Percentiles rank a stretch among this genome's conserved stretches.
Conservation (phyloP, 2,888 invertebrate species). For the Panopea generosa region DNA sequence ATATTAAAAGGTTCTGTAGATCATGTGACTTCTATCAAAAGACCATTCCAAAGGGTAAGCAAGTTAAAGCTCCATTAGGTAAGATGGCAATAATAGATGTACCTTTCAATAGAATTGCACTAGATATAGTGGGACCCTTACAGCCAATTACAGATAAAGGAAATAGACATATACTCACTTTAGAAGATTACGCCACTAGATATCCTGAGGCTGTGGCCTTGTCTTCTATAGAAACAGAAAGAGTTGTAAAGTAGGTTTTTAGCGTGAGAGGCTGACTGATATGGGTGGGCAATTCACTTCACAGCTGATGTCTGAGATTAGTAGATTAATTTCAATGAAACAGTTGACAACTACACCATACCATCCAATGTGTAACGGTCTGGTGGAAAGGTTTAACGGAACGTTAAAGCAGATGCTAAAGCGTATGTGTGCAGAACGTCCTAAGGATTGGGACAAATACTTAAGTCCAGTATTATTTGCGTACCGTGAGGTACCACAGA, state of each 20-base stretch:
- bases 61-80: conserved; percentile 41
- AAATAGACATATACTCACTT: conserved; percentile 46
- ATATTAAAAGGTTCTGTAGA: conserved; percentile 42
- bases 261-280: conserved; percentile 49
- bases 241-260: conserved; percentile 34
- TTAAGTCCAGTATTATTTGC: conserved; percentile 52
- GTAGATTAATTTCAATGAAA: conserved; percentile 41
- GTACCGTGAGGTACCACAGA: conserved; percentile 57
- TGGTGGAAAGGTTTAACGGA: conserved; percentile 63
- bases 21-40: conserved; percentile 58
- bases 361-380: conserved; percentile 58
- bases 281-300: conserved; percentile 59
- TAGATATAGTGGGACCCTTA: conserved; percentile 46
- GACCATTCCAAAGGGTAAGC: conserved; percentile 44
- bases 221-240: conserved; percentile 27
- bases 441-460: conserved; percentile 64
- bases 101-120: conserved; percentile 53
- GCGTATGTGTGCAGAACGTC: conserved; percentile 41
- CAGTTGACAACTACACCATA: conserved; percentile 54
- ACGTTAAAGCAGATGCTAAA: conserved; percentile 62
- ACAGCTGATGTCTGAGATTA: conserved; percentile 58
- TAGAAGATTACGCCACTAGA: conserved; percentile 52
- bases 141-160: conserved; percentile 22
- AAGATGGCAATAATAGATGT: conserved; percentile 60
- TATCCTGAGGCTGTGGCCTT: conserved; percentile 32